Evolutionary conservation across 1,140 invertebrate species (phyloP).

Genomic region (Diabrotica virgifera): DNA sequence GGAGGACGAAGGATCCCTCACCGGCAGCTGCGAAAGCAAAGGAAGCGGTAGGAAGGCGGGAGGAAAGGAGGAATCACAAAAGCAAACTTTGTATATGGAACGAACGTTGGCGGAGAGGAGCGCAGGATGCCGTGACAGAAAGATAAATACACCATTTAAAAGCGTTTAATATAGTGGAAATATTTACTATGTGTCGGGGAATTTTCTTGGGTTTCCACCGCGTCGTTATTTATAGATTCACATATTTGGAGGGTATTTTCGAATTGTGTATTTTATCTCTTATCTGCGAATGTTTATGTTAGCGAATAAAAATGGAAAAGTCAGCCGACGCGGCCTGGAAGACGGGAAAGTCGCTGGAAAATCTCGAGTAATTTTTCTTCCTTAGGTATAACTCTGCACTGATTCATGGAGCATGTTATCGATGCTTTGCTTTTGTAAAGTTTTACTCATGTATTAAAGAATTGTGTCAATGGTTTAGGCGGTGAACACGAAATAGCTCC

Average conservation of each 20-base stretch:
- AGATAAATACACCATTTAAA: conserved; percentile 33
- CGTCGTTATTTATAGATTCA: conserved; percentile 25
- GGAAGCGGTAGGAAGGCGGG: conserved; percentile 3
- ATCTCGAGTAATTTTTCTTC: not conserved
- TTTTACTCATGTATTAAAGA: not conserved
- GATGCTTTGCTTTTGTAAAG: not conserved
- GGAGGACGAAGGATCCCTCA: not conserved
- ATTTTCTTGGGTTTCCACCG: conserved; percentile 20
- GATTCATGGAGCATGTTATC: conserved; percentile 1
- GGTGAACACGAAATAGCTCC: no score
- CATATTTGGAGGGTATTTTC: conserved; percentile 5
- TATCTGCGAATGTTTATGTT: conserved; percentile 1
- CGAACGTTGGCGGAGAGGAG: conserved; percentile 17
- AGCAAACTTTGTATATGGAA: conserved; percentile 32
- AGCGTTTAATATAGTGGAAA: conserved; percentile 30
- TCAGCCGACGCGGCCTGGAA: not conserved
- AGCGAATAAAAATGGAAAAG: not conserved
- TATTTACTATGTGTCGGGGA: conserved; percentile 24
- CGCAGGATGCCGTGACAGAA: conserved; percentile 30
- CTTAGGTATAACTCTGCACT: not conserved
- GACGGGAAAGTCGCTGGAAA: not conserved
- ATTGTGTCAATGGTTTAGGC: not conserved
- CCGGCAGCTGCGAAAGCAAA: not conserved
- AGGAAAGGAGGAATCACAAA: conserved; percentile 28
- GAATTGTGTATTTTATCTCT: conserved; percentile 2